A percentile compares a stretch with the other conserved stretches of the same genome.
phyloP scores from a whole-genome alignment of 1,140 invertebrate genomes.

The Halyomorpha halys region DNA sequence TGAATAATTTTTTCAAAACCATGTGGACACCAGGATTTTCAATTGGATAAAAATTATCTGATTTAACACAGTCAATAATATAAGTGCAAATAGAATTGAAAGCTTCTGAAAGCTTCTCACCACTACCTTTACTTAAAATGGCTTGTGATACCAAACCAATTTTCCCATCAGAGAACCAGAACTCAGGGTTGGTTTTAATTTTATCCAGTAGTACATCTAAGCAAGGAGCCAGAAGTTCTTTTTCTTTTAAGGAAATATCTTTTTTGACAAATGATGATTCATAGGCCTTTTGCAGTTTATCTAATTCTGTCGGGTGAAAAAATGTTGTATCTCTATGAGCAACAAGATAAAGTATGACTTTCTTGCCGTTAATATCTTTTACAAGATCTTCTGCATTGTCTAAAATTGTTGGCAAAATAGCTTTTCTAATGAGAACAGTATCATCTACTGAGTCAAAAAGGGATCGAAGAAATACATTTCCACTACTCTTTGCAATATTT shows the following conservation, averaged over 20 bases:
- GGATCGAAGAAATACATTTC: slow-evolving; percentile 68
- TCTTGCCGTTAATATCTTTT: slow-evolving; percentile 58
- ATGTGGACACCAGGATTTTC: slow-evolving; percentile 72
- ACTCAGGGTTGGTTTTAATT: slow-evolving; percentile 47
- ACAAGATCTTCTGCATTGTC: slow-evolving; percentile 59
- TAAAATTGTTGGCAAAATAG: slow-evolving; percentile 60
- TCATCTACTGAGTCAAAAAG: slow-evolving; percentile 88
- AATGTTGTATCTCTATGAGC: slow-evolving; percentile 60
- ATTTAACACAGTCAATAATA: slow-evolving; percentile 38
- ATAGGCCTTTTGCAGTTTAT: slow-evolving; percentile 61
- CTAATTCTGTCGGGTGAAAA: slow-evolving; percentile 62
- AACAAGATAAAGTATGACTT: slow-evolving; percentile 72
- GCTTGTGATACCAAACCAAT: slow-evolving; percentile 58
- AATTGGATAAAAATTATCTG: slow-evolving; percentile 41
- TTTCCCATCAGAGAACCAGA: slow-evolving; percentile 58
- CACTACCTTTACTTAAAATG: slow-evolving; percentile 46
- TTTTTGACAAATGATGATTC: slow-evolving; percentile 54
- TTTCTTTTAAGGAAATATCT: slow-evolving; percentile 52
- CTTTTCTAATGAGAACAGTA: slow-evolving; percentile 78
- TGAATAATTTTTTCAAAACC: slow-evolving; percentile 67
- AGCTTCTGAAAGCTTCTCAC: slow-evolving; percentile 34
- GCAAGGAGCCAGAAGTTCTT: slow-evolving; percentile 48
- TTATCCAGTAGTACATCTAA: slow-evolving; percentile 42
- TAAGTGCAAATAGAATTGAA: slow-evolving; percentile 39
- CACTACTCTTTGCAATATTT: slow-evolving; percentile 70